Evolutionary conservation across 1,140 invertebrate species (phyloP).

Genomic region (Maconellicoccus hirsutus): DNA sequence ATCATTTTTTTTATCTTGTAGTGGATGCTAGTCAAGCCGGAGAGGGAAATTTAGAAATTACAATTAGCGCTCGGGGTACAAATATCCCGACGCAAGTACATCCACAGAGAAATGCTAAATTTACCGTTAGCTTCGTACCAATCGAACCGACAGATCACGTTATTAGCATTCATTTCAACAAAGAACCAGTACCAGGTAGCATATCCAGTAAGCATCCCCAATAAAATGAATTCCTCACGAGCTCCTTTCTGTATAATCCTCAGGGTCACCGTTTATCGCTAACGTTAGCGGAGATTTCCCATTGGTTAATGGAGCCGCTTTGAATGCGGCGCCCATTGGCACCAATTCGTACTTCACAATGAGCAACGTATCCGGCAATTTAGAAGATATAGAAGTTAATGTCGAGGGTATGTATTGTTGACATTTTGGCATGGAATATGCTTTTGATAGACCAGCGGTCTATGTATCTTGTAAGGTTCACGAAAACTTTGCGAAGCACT

Average conservation of each 20-base stretch:
- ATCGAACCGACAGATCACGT: conserved; percentile 86
- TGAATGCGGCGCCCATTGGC: conserved; percentile 47
- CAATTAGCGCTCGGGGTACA: conserved; percentile 81
- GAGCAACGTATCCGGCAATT: conserved; percentile 60
- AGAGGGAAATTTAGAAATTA: conserved; percentile 95
- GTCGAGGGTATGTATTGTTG: conserved; percentile 79
- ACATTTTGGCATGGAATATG: too few relatives aligned
- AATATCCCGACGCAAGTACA: conserved; percentile 97
- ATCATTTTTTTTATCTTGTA: conserved; percentile 31
- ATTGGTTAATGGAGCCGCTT: conserved; percentile 53
- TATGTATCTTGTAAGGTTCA: too few relatives aligned
- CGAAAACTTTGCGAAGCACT: too few relatives aligned
- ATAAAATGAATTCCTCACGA: background rate
- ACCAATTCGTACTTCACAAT: conserved; percentile 50
- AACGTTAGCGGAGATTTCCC: conserved; percentile 53
- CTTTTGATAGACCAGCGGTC: too few relatives aligned
- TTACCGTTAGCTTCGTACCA: conserved; percentile 91
- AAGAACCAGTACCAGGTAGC: conserved; percentile 53
- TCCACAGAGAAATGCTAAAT: conserved; percentile 75
- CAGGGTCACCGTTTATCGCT: conserved; percentile 69
- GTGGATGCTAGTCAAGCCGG: conserved; percentile 94
- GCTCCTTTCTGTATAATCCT: too few relatives aligned
- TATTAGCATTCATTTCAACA: conserved; percentile 95
- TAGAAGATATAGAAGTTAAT: conserved; percentile 86
- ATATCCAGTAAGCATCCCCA: background rate